These are phyloP conservation scores for Parotocinclus haroldoi DNA, from an alignment of 2,797 vertebrate genomes.

Conservation along the genomic window DNA sequence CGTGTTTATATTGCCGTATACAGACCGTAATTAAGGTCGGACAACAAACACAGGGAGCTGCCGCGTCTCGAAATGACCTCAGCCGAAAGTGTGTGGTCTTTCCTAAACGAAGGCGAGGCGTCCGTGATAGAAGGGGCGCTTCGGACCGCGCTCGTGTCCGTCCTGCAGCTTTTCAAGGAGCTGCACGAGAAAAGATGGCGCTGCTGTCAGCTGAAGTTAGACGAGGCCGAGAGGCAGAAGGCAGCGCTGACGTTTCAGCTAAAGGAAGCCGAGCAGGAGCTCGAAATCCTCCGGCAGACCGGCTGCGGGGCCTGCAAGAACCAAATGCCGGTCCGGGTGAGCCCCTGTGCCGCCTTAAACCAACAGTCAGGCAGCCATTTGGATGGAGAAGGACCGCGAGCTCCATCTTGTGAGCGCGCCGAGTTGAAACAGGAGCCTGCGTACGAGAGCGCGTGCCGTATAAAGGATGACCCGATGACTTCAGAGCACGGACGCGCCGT, in stretches of 20 bases:
- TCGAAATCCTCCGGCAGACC: conserved; percentile 27
- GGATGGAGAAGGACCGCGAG: neutral
- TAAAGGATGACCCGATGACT: conserved; percentile 58
- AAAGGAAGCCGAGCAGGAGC: conserved; percentile 33
- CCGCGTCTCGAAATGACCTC: neutral
- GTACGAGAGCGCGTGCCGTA: conserved; percentile 48
- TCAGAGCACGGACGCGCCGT: conserved; percentile 49
- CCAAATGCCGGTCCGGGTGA: conserved; percentile 10
- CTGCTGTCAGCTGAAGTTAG: conserved; percentile 37
- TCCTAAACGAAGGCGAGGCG: conserved; percentile 27
- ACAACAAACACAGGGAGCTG: neutral
- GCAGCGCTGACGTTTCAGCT: conserved; percentile 28
- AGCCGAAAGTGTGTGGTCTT: neutral
- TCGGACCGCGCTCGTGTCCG: conserved; percentile 36
- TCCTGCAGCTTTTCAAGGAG: conserved; percentile 39
- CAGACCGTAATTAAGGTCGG: no score
- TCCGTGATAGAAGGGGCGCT: conserved; percentile 42
- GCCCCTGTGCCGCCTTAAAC: conserved; percentile 34
- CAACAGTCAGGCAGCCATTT: neutral
- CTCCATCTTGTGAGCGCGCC: neutral
- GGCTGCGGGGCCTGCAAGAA: neutral
- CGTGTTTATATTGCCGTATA: no score
- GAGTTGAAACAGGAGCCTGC: conserved; percentile 62
- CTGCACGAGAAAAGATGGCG: conserved; percentile 26
- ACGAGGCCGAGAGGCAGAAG: conserved; percentile 43